A percentile compares a stretch with the other conserved stretches of the same genome.
Conservation (phyloP, 2,797 vertebrate species). For the Argya squamiceps region DNA sequence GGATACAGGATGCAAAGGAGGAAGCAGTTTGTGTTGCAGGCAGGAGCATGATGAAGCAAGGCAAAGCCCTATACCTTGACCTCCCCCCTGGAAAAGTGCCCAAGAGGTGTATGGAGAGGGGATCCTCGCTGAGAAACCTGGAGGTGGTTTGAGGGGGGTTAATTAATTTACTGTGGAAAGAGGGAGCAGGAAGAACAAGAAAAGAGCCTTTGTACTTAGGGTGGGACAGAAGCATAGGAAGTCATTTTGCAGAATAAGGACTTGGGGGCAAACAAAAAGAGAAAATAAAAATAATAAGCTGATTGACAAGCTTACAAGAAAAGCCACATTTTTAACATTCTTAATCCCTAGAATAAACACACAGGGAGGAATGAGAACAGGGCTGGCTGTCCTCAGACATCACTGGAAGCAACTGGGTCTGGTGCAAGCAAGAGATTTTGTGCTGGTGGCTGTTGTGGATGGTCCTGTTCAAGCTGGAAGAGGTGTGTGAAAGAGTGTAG, state of each 20-base stretch:
- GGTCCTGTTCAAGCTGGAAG: background rate
- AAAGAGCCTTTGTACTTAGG: slow-evolving; percentile 50
- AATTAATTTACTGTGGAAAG: slow-evolving; percentile 56
- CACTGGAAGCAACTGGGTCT: background rate
- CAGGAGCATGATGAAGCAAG: background rate
- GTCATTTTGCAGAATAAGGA: background rate
- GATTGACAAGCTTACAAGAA: slow-evolving; percentile 47
- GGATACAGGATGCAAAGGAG: background rate
- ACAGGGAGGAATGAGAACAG: background rate
- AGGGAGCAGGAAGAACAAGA: slow-evolving; percentile 49
- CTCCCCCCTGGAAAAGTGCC: background rate
- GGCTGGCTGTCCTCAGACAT: background rate
- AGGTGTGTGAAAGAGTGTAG: background rate
- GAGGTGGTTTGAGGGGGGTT: background rate
- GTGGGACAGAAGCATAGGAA: slow-evolving; percentile 36
- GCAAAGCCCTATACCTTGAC: background rate
- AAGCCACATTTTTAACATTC: slow-evolving; percentile 52
- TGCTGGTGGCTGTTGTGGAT: background rate
- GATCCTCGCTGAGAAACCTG: background rate
- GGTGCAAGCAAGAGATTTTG: background rate
- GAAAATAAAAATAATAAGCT: slow-evolving; percentile 45
- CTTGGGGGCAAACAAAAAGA: slow-evolving; percentile 31
- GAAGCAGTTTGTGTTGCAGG: background rate
- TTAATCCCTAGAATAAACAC: slow-evolving; percentile 48
- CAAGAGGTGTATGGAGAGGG: background rate